Evolutionary conservation across 2,113 vertebrate species (phyloP), one percentile per base, ranked within the genome.

Genomic region (Rissa tridactyla): DNA sequence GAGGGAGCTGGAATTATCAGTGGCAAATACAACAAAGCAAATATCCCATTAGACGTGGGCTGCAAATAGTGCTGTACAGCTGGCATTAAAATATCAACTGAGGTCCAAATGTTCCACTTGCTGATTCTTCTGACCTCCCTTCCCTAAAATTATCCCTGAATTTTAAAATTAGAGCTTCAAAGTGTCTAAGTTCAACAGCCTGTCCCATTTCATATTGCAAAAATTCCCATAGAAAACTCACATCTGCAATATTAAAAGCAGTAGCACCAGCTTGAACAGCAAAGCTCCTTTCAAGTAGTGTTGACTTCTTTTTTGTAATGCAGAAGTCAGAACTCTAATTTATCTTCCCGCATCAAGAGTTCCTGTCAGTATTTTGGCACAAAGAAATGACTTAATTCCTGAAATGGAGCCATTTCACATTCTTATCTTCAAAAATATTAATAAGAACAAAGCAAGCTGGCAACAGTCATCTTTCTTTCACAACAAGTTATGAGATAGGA

Each of bases 381-480:
- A 81, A 77, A 83, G 55, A 80, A 86, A 93, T 84, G 0, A 71
- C 82, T 96, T 96, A 77, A 96, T 97, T 96, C n/a, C 62, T 95
- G 88, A 95, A 93, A 97, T 62, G 49, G 77, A 94, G 77, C 64
- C 78, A 94, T 94, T 94, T 96, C 72, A 75, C 60, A 83, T 92
- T 92, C 90, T 80, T 86, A 90, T 94, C 83, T 90, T 85, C 52
- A 84, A 87, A 93, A 84, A 90, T 80, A 77, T 54, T 91, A 93
- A 76, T 80, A 88, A 88, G 82, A 91, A 79, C 85, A 93, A 95
- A 96, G 83, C 75, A 95, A 94, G 34, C 83, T 96, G 92, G 88
- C 80, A 91, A 72, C 72, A 76, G 62, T 87, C 87, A 88, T 80
- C 60, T 57, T 75, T 61, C 65, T 94, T 86, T 96, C 93, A 91